phyloP scores from a whole-genome alignment of 1,140 invertebrate genomes.

The Mamestra configurata region DNA sequence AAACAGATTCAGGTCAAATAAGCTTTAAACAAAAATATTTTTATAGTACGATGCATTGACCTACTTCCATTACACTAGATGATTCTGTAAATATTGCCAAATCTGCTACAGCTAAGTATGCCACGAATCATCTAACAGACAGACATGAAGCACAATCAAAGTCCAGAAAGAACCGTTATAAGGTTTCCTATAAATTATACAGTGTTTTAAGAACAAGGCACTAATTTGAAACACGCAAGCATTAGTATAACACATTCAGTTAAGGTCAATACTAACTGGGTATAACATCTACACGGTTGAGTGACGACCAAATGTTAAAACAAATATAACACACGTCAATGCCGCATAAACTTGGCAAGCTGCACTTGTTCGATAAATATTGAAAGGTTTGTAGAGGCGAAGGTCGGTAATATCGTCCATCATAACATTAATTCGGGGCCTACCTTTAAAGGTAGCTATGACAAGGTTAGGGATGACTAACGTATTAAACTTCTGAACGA shows the following conservation, averaged over 20 bases:
- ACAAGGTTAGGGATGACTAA: background rate
- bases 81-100: background rate
- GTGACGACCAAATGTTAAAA: constrained; percentile 51
- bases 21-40: constrained; percentile 34
- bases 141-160: background rate
- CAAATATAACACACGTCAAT: constrained; percentile 55
- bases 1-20: constrained; percentile 18
- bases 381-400: constrained; percentile 39
- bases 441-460: background rate
- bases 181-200: constrained; percentile 49
- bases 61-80: background rate
- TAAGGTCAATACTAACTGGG: constrained; percentile 53
- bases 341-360: constrained; percentile 44
- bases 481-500: background rate
- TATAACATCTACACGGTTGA: constrained; percentile 32
- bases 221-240: constrained; percentile 53
- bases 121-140: background rate
- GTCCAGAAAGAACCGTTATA: constrained; percentile 25
- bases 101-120: background rate
- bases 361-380: constrained; percentile 49
- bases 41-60: constrained; percentile 11
- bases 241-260: constrained; percentile 39
- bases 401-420: constrained; percentile 12
- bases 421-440: background rate
- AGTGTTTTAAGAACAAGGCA: constrained; percentile 58